phyloP scores from a whole-genome alignment of 2,888 invertebrate genomes.

The Frankliniella fusca region DNA sequence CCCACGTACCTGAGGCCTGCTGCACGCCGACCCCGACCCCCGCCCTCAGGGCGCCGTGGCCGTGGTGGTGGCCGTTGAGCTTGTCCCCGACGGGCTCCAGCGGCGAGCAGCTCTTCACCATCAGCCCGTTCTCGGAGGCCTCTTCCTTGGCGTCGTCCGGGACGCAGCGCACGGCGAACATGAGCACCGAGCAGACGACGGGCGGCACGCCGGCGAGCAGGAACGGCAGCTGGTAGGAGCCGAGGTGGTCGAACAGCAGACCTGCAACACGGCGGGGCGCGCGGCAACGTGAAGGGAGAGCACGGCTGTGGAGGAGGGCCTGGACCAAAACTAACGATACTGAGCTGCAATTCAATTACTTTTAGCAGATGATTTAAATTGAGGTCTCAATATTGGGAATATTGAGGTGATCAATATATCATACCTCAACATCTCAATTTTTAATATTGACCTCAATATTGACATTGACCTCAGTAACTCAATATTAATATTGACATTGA shows the following conservation, averaged over 20 bases:
- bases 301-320: no score
- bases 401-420: no score
- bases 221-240: slow-evolving; percentile 71
- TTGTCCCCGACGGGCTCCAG: background rate
- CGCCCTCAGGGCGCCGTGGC: slow-evolving; percentile 1
- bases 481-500: no score
- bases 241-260: slow-evolving; percentile 47
- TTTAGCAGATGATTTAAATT: no score
- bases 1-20: slow-evolving; percentile 5
- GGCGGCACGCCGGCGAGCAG: slow-evolving; percentile 81
- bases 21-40: background rate
- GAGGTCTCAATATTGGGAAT: no score
- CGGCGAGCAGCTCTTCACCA: slow-evolving; percentile 13
- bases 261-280: slow-evolving; percentile 44
- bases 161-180: slow-evolving; percentile 59
- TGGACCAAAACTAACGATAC: no score
- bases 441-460: no score
- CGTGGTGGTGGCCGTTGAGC: background rate
- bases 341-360: no score
- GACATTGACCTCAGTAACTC: no score
- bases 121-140: background rate
- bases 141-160: background rate
- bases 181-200: slow-evolving; percentile 68
- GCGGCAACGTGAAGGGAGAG: background rate
- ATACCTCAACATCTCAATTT: no score